Conservation (phyloP, 2,888 invertebrate genomes). For the Netelia inedita region DNA sequence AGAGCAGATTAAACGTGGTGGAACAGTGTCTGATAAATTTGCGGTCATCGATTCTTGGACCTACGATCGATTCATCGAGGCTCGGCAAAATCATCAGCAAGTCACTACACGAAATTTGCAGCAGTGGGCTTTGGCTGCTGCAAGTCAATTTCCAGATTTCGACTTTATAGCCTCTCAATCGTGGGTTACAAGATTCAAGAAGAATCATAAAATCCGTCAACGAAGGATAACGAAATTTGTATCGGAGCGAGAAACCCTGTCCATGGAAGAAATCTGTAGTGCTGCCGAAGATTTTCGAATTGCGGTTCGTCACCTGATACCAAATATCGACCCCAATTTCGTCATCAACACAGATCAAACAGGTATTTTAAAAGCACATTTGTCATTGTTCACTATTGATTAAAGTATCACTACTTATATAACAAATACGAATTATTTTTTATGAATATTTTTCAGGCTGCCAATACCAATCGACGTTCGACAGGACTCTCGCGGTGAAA, state of each 20-base stretch:
- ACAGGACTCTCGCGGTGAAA: slow-evolving; percentile 4
- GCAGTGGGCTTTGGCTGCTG: slow-evolving; percentile 68
- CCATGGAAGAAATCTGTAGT: slow-evolving; percentile 50
- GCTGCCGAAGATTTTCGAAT: slow-evolving; percentile 47
- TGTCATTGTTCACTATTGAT: slow-evolving; percentile 16
- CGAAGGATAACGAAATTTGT: slow-evolving; percentile 63
- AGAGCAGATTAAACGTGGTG: slow-evolving; percentile 62
- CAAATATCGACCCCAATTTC: slow-evolving; percentile 59
- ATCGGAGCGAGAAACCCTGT: slow-evolving; percentile 43
- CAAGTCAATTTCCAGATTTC: slow-evolving; percentile 66
- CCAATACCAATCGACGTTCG: slow-evolving; percentile 39
- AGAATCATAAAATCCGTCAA: slow-evolving; percentile 62
- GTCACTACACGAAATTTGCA: slow-evolving; percentile 70
- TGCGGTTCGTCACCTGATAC: slow-evolving; percentile 38
- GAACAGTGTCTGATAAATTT: slow-evolving; percentile 67
- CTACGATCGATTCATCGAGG: slow-evolving; percentile 67
- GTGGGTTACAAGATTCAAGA: slow-evolving; percentile 65
- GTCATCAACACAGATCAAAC: slow-evolving; percentile 65
- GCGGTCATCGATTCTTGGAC: slow-evolving; percentile 65
- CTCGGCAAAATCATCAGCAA: slow-evolving; percentile 62
- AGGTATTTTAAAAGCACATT: slow-evolving; percentile 17
- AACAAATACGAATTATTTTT: slow-evolving; percentile 11
- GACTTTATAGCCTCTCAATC: slow-evolving; percentile 60
- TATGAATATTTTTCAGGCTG: slow-evolving; percentile 67
- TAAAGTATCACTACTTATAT: slow-evolving; percentile 29